phyloP scores from a whole-genome alignment of 2,888 invertebrate genomes.

The Pterostichus madidus region DNA sequence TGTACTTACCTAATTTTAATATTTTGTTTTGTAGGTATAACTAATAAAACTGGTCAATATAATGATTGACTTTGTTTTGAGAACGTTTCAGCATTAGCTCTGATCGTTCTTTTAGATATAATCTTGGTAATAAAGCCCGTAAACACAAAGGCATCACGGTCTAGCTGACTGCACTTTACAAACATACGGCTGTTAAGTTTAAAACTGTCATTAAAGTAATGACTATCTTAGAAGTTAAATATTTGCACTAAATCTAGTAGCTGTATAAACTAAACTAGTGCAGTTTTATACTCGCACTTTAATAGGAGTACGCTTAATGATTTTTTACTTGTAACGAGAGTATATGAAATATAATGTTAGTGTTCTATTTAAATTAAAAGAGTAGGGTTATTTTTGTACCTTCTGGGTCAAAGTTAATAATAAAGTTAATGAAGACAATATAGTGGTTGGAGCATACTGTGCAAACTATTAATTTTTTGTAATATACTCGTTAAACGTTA shows the following conservation, averaged over 20 bases:
- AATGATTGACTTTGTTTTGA: conserved; percentile 24
- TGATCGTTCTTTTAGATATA: conserved; percentile 32
- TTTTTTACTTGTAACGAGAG: no score
- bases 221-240: conserved; percentile 31
- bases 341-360: no score
- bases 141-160: conserved; percentile 37
- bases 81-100: conserved; percentile 2
- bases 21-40: no score
- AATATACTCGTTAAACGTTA: no score
- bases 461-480: no score
- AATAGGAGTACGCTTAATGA: no score
- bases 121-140: conserved; percentile 27
- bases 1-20: no score
- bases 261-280: background rate
- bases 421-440: no score
- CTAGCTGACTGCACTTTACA: conserved; percentile 39
- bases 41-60: conserved; percentile 8
- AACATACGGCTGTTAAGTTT: conserved; percentile 40
- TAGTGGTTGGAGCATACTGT: no score
- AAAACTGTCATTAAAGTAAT: conserved; percentile 43
- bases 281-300: background rate
- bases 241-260: conserved; percentile 28
- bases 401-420: no score
- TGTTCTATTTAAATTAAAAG: no score
- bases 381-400: no score